A percentile compares a stretch with the other conserved stretches of the same genome.
Conservation (phyloP, 2,888 invertebrate species). For the Ctenicera cuprea region DNA sequence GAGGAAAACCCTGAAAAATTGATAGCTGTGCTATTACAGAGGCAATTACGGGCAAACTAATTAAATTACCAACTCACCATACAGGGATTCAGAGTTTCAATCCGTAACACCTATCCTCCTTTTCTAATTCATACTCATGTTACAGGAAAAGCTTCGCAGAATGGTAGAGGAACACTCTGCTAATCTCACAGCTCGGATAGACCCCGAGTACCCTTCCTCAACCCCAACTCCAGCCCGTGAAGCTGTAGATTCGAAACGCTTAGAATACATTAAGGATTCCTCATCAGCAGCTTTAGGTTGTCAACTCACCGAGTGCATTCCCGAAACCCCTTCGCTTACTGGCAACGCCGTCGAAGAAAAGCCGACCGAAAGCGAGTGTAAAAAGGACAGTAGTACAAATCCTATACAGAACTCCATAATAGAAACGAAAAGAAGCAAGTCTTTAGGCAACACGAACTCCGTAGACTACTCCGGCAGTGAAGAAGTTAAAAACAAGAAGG, state of each 20-base stretch:
- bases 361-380: slow-evolving; percentile 39
- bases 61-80: neutral
- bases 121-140: slow-evolving; percentile 30
- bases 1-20: no score
- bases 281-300: slow-evolving; percentile 54
- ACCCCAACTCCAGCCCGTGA: slow-evolving; percentile 65
- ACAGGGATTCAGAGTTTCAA: neutral
- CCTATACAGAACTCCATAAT: slow-evolving; percentile 61
- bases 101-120: neutral
- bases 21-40: no score
- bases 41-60: no score
- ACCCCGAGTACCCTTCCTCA: slow-evolving; percentile 68
- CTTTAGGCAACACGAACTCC: slow-evolving; percentile 65
- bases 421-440: slow-evolving; percentile 66
- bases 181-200: slow-evolving; percentile 69
- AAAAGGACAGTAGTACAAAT: slow-evolving; percentile 61
- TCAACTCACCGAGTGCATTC: slow-evolving; percentile 44
- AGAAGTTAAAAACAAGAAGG: slow-evolving; percentile 61
- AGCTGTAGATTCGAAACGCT: slow-evolving; percentile 60
- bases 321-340: slow-evolving; percentile 43
- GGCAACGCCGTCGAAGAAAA: slow-evolving; percentile 58
- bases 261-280: slow-evolving; percentile 59
- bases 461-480: slow-evolving; percentile 61
- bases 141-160: slow-evolving; percentile 76
- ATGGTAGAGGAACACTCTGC: slow-evolving; percentile 91